Base-by-base conservation (phyloP, 2,888 invertebrate species). In the Agrenia bidenticulata region DNA sequence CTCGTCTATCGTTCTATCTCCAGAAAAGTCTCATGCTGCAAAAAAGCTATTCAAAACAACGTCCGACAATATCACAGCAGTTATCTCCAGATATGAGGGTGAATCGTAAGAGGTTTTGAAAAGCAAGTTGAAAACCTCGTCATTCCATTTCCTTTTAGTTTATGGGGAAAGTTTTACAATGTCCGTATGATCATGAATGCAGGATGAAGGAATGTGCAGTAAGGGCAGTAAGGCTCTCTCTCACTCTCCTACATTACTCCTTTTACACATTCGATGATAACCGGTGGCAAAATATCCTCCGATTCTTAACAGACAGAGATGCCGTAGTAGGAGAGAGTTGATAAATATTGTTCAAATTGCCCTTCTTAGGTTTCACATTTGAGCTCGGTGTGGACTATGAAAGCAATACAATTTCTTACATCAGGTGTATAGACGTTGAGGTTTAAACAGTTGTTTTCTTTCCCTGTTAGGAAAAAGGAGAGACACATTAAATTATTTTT, bases 401-500 rank as follows among this genome's bases (percentile, higher is more conserved):
- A 15, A 45, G 45, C 15, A 55, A 32, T 55, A 55, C n/a, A 55
- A 57, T 67, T 24, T 42, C 73, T 72, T 72, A 76, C 76, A 59
- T 74, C 66, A 7, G 61, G 21, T 21, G 75, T 70, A 67, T 71
- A 77, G 21, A 77, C 58, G 53, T 77, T 76, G 42, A 77, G 63
- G 45, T 64, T 63, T 11, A 77, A 65, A 55, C 77, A 77, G 51
- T 77, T 74, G 63, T 77, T 77, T 45, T n/a, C n/a, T n/a, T n/a
- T n/a, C n/a, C n/a, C n/a, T n/a, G n/a, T n/a, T n/a, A n/a, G n/a
- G n/a, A n/a, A n/a, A n/a, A n/a, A n/a, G n/a, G n/a, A n/a, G n/a
- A n/a, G n/a, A n/a, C n/a, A n/a, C n/a, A n/a, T n/a, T n/a, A n/a
- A n/a, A n/a, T n/a, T n/a, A n/a, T n/a, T n/a, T n/a, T n/a, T n/a